Evolutionary conservation across 2,113 vertebrate species (phyloP).

Genomic region (Chaenocephalus aceratus): DNA sequence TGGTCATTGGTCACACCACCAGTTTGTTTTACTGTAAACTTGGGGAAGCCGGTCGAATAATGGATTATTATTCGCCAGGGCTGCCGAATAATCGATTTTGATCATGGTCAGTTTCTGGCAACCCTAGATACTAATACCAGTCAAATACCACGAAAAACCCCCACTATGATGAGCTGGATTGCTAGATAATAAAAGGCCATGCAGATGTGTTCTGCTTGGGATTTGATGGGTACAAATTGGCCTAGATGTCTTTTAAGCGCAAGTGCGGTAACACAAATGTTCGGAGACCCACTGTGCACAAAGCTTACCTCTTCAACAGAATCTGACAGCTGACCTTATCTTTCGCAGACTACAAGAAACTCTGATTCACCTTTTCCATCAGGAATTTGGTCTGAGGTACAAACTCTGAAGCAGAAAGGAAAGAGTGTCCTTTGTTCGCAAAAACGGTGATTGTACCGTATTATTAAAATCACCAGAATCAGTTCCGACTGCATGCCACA

Average conservation of each 20-base stretch:
- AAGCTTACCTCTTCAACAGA: not conserved
- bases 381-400: slow-evolving; percentile 17
- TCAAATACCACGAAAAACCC: too few species aligned
- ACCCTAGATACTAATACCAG: too few species aligned
- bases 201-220: not conserved
- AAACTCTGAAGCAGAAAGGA: not conserved
- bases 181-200: not conserved
- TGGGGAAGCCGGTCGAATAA: too few species aligned
- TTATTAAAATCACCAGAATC: slow-evolving; percentile 27
- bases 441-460: slow-evolving; percentile 15
- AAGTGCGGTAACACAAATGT: not conserved
- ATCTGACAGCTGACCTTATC: slow-evolving; percentile 60
- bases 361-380: slow-evolving; percentile 25
- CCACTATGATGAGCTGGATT: not conserved
- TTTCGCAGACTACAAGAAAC: slow-evolving; percentile 16
- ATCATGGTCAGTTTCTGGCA: too few species aligned
- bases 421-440: slow-evolving; percentile 25
- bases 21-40: too few species aligned
- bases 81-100: too few species aligned
- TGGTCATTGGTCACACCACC: too few species aligned
- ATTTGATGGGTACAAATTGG: not conserved
- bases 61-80: too few species aligned
- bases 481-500: not conserved
- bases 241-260: too few species aligned
- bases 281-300: not conserved